Evolutionary conservation across 2,113 vertebrate genomes (phyloP).

Genomic region (Acanthochromis polyacanthus): DNA sequence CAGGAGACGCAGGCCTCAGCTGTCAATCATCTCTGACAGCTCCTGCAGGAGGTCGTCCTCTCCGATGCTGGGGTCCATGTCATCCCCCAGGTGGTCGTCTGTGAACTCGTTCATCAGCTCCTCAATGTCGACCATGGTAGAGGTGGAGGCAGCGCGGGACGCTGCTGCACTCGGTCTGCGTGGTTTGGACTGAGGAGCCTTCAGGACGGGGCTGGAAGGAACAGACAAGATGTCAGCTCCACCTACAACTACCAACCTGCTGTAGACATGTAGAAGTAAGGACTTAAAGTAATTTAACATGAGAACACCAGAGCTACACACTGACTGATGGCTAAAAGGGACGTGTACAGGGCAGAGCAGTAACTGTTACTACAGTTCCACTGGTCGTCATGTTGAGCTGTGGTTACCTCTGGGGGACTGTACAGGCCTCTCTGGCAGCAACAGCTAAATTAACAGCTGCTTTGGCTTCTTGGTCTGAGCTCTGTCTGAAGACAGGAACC

Average conservation of each 20-base stretch:
- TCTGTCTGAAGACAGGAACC: slow-evolving; percentile 44
- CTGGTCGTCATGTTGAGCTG: too few species aligned
- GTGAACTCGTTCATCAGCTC: slow-evolving; percentile 95
- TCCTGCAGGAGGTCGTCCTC: slow-evolving; percentile 96
- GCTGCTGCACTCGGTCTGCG: slow-evolving; percentile 83
- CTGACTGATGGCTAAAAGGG: too few species aligned
- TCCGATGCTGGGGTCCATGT: slow-evolving; percentile 90
- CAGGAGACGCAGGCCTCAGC: slow-evolving; percentile 75
- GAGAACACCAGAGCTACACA: too few species aligned
- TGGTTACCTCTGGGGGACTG: slow-evolving; percentile 69
- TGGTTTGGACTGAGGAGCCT: slow-evolving; percentile 68
- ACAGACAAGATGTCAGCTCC: neutral
- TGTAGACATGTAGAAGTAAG: too few species aligned
- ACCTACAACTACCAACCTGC: too few species aligned
- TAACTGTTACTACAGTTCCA: too few species aligned
- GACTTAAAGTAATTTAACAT: too few species aligned
- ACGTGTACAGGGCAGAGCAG: too few species aligned
- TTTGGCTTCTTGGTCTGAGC: slow-evolving; percentile 38
- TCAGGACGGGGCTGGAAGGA: slow-evolving; percentile 56
- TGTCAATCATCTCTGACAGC: slow-evolving; percentile 96
- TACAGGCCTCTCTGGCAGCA: slow-evolving; percentile 45
- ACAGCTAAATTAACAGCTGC: neutral
- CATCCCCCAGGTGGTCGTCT: slow-evolving; percentile 90
- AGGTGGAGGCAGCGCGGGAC: slow-evolving; percentile 62
- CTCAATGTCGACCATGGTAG: slow-evolving; percentile 92